These are phyloP conservation scores for Peromyscus maniculatus DNA, from an alignment of 2,113 vertebrate species.

Conservation along the genomic window DNA sequence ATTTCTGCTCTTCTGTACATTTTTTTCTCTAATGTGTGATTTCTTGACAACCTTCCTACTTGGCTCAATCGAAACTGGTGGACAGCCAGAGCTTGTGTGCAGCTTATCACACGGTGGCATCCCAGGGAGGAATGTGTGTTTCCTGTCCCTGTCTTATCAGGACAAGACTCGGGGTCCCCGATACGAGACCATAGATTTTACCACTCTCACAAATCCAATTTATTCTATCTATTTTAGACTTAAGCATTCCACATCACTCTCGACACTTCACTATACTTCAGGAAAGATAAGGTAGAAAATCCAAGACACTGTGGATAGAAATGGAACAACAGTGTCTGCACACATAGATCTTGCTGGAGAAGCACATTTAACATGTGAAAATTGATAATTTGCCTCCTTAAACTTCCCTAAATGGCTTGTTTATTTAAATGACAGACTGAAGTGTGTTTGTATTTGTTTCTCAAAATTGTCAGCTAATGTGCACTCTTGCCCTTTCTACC, in stretches of 20 bases:
- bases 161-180: slow-evolving; percentile 60
- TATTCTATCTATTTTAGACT: slow-evolving; percentile 70
- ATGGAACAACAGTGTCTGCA: slow-evolving; percentile 64
- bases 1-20: slow-evolving; percentile 24
- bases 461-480: slow-evolving; percentile 52
- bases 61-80: slow-evolving; percentile 40
- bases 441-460: slow-evolving; percentile 59
- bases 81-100: neutral
- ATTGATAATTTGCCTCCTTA: neutral
- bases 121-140: slow-evolving; percentile 51
- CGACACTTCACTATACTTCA: slow-evolving; percentile 28
- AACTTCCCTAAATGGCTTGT: slow-evolving; percentile 41
- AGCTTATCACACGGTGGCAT: slow-evolving; percentile 62
- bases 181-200: slow-evolving; percentile 70
- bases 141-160: slow-evolving; percentile 75
- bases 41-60: slow-evolving; percentile 40
- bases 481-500: slow-evolving; percentile 22
- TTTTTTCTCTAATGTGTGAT: neutral
- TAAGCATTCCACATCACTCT: slow-evolving; percentile 51
- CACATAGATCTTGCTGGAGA: neutral
- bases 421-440: slow-evolving; percentile 22
- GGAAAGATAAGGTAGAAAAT: slow-evolving; percentile 72
- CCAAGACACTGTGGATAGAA: slow-evolving; percentile 57
- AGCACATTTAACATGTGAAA: neutral
- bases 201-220: slow-evolving; percentile 74